phyloP scores from a whole-genome alignment of 2,888 invertebrate genomes.

The Sepioteuthis lessoniana region DNA sequence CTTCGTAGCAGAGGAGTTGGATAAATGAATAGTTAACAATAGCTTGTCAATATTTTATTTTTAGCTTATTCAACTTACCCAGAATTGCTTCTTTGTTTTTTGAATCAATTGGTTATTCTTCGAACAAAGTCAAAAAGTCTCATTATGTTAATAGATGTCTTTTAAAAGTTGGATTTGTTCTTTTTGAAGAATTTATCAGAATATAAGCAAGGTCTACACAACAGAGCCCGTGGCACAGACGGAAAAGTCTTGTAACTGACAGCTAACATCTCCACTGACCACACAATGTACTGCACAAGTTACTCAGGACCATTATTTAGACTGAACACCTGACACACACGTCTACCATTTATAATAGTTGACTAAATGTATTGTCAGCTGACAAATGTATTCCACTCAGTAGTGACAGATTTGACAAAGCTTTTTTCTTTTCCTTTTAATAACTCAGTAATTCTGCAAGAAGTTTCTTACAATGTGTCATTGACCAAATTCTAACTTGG shows the following conservation, averaged over 20 bases:
- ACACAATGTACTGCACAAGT: background rate
- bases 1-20: no score
- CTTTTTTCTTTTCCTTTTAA: background rate
- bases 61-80: no score
- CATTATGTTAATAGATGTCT: background rate
- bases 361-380: conserved; percentile 33
- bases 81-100: background rate
- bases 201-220: background rate
- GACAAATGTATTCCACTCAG: background rate
- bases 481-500: background rate
- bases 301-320: background rate
- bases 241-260: background rate
- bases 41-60: no score
- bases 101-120: background rate
- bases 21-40: no score
- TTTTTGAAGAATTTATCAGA: background rate
- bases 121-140: background rate
- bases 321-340: background rate
- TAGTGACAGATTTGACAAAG: conserved; percentile 14
- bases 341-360: background rate
- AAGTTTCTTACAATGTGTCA: background rate
- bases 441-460: background rate
- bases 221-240: background rate
- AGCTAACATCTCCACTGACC: conserved; percentile 33
- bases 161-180: background rate